Base-by-base conservation (phyloP, 2,113 vertebrate genomes). In the Progne subis region DNA sequence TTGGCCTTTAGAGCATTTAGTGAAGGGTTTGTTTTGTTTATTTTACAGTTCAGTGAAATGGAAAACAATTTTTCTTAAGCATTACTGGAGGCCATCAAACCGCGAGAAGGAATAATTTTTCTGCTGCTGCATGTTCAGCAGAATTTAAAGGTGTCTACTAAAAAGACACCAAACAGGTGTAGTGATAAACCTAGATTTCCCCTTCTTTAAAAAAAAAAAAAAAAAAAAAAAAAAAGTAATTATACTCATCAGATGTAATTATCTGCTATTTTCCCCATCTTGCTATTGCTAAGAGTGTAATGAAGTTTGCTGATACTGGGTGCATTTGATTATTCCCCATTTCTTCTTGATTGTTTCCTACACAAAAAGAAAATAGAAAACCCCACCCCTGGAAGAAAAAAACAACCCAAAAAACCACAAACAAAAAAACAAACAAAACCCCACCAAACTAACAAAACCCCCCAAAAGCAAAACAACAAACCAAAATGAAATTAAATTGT, bases 31-130 rank as follows among this genome's bases (percentile, higher is more conserved):
- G 95, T 96, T 97, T 97, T 96, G 96, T 97, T 97, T 97, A 96
- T 97, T 97, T 97, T 97, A 97, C 95, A 96, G 95, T 96, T 97
- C 97, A 97, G 69, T 97, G 96, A 79, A 97, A 97, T 74, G 91
- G 95, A 97, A 97, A 97, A 95, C 96, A 96, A 95, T 97, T 97
- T 97, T 94, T 96, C 95, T 96, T 95, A 95, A 95, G 86, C 96
- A 94, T 97, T 97, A 97, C 94, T 92, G 65, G 87, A 96, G 92
- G 92, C 94, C 93, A 95, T 94, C 91, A 94, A 91, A 90, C 85
- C 9, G 81, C 1, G 0, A 94, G 92, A 96, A 95, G 80, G 92
- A 95, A 96, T 96, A 96, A 93, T 96, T 96, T 97, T 92, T 92
- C 86, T 77, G 60, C 89, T 95, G 85, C 63, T 94, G 86, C 71